These are phyloP conservation scores for Holocentrus rufus DNA, from an alignment of 2,797 vertebrate genomes.

Conservation along the genomic window DNA sequence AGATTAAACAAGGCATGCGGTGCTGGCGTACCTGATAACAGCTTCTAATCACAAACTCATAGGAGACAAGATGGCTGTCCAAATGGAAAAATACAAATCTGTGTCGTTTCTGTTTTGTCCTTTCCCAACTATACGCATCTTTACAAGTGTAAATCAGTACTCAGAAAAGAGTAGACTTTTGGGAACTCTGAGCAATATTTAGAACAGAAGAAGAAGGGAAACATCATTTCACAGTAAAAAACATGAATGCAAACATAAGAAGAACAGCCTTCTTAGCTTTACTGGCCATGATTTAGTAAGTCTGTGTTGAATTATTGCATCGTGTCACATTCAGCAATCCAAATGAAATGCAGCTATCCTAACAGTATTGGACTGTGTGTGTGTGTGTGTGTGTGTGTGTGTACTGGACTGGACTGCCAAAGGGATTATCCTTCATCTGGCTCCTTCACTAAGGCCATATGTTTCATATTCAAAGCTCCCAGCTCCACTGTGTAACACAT, in stretches of 20 bases:
- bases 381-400: slow-evolving; percentile 20
- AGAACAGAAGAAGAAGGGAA: not conserved
- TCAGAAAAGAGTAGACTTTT: not conserved
- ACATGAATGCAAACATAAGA: slow-evolving; percentile 1
- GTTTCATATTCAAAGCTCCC: slow-evolving; percentile 71
- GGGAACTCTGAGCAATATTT: not conserved
- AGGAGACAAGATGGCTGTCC: slow-evolving; percentile 16
- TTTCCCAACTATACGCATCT: not conserved
- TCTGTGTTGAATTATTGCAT: slow-evolving; percentile 31
- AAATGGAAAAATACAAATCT: no score
- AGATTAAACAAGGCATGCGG: slow-evolving; percentile 44
- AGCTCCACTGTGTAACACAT: slow-evolving; percentile 43
- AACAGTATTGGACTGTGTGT: slow-evolving; percentile 25
- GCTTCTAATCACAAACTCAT: slow-evolving; percentile 56
- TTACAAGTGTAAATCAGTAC: not conserved
- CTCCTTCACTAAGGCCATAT: slow-evolving; percentile 77
- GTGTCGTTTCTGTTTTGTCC: not conserved
- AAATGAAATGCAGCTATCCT: slow-evolving; percentile 34
- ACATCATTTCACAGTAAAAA: not conserved
- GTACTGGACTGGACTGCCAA: slow-evolving; percentile 47
- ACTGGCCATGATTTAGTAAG: slow-evolving; percentile 17
- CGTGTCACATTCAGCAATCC: slow-evolving; percentile 23
- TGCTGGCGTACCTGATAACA: slow-evolving; percentile 47
- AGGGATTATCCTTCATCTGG: slow-evolving; percentile 78
- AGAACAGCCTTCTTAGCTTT: slow-evolving; percentile 3